Percentiles rank a stretch among this genome's conserved stretches.
Evolutionary conservation across 2,888 invertebrate genomes (phyloP).

Genomic region (Marasmarcha lunaedactyla): DNA sequence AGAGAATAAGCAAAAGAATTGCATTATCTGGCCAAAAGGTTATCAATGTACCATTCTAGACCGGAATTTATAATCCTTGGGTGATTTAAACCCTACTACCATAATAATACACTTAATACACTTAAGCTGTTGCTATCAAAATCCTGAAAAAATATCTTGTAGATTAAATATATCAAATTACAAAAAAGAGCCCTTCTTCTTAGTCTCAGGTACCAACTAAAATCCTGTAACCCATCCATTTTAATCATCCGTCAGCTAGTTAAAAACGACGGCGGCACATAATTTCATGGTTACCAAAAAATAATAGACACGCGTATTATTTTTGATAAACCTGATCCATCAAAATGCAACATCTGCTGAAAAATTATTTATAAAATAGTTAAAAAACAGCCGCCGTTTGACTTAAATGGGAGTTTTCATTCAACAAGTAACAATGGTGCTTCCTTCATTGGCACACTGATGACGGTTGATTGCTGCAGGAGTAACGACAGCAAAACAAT

Average conservation of each 20-base stretch:
- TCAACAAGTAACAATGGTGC: conserved; percentile 62
- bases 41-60: too few relatives aligned
- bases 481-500: conserved; percentile 34
- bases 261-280: conserved; percentile 14
- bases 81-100: too few relatives aligned
- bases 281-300: conserved; percentile 56
- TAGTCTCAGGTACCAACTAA: too few relatives aligned
- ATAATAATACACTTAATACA: too few relatives aligned
- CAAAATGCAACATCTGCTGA: conserved; percentile 61
- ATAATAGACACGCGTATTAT: conserved; percentile 28
- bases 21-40: too few relatives aligned
- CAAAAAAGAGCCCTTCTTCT: too few relatives aligned
- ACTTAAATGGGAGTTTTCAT: conserved; percentile 68
- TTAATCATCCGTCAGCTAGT: background rate
- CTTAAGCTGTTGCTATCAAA: too few relatives aligned
- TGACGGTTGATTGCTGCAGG: conserved; percentile 58
- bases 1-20: too few relatives aligned
- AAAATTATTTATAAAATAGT: conserved; percentile 55
- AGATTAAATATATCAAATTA: too few relatives aligned
- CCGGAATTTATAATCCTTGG: too few relatives aligned
- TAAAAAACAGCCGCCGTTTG: conserved; percentile 44
- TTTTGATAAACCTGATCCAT: conserved; percentile 50
- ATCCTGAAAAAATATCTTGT: too few relatives aligned
- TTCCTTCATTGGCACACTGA: conserved; percentile 68
- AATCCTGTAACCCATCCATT: too few relatives aligned